Conservation (phyloP, 2,797 vertebrate genomes). For the Chelon labrosus region DNA sequence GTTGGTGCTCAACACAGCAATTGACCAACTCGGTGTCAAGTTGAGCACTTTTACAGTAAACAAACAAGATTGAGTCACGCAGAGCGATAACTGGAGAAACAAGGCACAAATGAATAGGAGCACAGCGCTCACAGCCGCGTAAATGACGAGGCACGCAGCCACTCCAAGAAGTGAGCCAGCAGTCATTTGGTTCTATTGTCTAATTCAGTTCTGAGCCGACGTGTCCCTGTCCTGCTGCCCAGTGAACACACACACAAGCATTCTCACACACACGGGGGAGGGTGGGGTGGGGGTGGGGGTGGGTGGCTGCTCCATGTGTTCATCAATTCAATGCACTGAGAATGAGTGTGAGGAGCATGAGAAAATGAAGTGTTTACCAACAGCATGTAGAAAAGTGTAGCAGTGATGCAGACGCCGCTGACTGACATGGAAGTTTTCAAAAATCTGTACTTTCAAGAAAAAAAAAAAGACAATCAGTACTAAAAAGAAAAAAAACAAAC, state of each 20-base stretch:
- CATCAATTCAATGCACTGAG: slow-evolving; percentile 16
- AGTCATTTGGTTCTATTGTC: slow-evolving; percentile 72
- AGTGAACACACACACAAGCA: slow-evolving; percentile 37
- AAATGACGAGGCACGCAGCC: slow-evolving; percentile 52
- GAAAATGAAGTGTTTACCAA: slow-evolving; percentile 3
- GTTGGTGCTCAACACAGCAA: slow-evolving; percentile 14
- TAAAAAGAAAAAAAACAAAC: too few relatives aligned
- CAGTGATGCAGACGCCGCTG: neutral
- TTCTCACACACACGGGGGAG: neutral
- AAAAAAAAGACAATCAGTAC: neutral
- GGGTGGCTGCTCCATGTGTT: slow-evolving; percentile 33
- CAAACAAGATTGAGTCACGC: slow-evolving; percentile 27
- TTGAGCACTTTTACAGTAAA: slow-evolving; percentile 60
- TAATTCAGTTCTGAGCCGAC: slow-evolving; percentile 72
- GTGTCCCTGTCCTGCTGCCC: slow-evolving; percentile 73
- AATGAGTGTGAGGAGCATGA: neutral
- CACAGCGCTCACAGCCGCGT: slow-evolving; percentile 16
- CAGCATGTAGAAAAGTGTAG: neutral
- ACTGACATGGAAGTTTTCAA: neutral
- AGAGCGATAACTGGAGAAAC: slow-evolving; percentile 31
- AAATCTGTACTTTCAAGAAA: neutral
- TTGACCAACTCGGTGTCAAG: slow-evolving; percentile 24
- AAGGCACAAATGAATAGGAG: slow-evolving; percentile 35
- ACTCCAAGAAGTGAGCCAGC: slow-evolving; percentile 67
- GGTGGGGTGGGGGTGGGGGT: too few relatives aligned